A percentile compares a stretch with the other conserved stretches of the same genome.
These are phyloP conservation scores for Caranx melampygus DNA, from an alignment of 2,113 vertebrate species.

Conservation along the genomic window DNA sequence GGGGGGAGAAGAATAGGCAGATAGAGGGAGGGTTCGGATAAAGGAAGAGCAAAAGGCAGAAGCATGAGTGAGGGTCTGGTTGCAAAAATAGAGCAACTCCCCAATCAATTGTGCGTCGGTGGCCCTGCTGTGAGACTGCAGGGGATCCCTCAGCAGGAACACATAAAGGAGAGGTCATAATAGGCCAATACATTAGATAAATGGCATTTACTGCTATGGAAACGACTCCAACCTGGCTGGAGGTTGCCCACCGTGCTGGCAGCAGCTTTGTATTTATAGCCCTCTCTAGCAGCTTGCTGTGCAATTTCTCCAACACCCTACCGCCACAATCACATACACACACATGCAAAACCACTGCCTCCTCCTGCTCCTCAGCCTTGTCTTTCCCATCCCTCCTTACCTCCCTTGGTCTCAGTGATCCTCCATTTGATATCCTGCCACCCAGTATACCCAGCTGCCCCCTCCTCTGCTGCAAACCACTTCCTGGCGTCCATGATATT, in stretches of 20 bases:
- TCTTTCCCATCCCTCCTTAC: constrained; percentile 39
- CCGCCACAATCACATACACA: constrained; percentile 9
- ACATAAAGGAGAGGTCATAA: constrained; percentile 76
- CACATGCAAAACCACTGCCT: background rate
- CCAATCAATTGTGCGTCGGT: constrained; percentile 75
- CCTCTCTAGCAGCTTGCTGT: constrained; percentile 54
- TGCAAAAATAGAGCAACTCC: constrained; percentile 78
- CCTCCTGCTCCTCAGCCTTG: constrained; percentile 3
- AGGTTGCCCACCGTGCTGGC: constrained; percentile 72
- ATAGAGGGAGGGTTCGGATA: constrained; percentile 30
- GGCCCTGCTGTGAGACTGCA: constrained; percentile 71
- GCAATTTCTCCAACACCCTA: constrained; percentile 54
- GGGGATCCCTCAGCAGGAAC: constrained; percentile 76
- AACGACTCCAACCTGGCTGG: constrained; percentile 79
- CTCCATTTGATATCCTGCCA: constrained; percentile 52
- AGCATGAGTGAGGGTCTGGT: constrained; percentile 72
- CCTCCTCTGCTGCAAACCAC: constrained; percentile 1
- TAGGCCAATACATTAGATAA: constrained; percentile 81
- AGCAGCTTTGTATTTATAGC: constrained; percentile 77
- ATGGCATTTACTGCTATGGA: constrained; percentile 81
- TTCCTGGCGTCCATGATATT: constrained; percentile 23
- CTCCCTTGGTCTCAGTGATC: constrained; percentile 46
- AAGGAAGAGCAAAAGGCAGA: constrained; percentile 47
- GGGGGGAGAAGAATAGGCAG: constrained; percentile 36
- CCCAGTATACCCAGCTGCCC: constrained; percentile 40